Conservation (phyloP, 1,140 invertebrate genomes). For the Cotesia glomerata region DNA sequence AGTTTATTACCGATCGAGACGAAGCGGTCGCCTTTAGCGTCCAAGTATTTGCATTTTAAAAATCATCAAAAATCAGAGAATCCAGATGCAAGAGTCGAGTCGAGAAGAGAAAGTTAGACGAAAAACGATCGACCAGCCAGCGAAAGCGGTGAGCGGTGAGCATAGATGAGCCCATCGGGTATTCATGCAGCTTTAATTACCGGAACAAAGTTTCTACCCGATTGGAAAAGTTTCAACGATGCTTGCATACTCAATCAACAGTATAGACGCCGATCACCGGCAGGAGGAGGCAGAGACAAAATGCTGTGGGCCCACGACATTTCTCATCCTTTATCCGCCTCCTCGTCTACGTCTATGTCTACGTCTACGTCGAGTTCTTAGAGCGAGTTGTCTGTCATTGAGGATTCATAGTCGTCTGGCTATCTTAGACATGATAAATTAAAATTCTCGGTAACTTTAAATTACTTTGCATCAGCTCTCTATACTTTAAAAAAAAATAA, state of each 20-base stretch:
- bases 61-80: no score
- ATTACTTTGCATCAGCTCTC: slow-evolving; percentile 37
- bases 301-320: slow-evolving; percentile 24
- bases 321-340: slow-evolving; percentile 21
- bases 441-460: slow-evolving; percentile 47
- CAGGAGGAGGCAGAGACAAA: slow-evolving; percentile 27
- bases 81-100: no score
- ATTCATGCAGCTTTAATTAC: slow-evolving; percentile 63
- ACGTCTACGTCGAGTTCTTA: slow-evolving; percentile 29
- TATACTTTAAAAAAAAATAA: background rate
- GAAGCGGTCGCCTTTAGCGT: no score
- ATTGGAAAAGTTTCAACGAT: slow-evolving; percentile 62
- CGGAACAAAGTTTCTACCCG: slow-evolving; percentile 60
- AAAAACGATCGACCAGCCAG: slow-evolving; percentile 1
- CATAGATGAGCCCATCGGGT: slow-evolving; percentile 51
- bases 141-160: background rate
- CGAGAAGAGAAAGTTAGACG: background rate
- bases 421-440: slow-evolving; percentile 36
- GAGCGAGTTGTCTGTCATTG: slow-evolving; percentile 50
- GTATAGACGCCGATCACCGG: background rate
- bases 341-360: slow-evolving; percentile 3
- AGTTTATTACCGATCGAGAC: no score
- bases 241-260: slow-evolving; percentile 55
- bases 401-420: slow-evolving; percentile 44
- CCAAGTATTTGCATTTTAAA: slow-evolving; percentile 5